Base-by-base conservation (phyloP, 2,888 invertebrate species). In the Bombylius discolor region DNA sequence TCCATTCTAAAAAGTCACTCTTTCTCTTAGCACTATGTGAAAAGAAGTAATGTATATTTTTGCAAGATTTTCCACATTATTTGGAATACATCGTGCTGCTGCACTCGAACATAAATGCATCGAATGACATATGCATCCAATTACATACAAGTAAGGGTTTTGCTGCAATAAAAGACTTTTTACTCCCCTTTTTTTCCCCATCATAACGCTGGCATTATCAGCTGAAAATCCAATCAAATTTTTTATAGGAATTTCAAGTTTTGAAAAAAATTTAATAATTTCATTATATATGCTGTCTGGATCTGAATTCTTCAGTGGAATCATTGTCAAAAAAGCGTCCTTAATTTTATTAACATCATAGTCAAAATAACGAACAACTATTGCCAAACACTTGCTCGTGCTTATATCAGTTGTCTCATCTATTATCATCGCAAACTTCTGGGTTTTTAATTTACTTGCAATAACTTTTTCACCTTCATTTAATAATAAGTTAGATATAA, bases 61-160 rank as follows among this genome's bases (percentile, higher is more conserved):
- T 58, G 32, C 60, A 33, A 66, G 59, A 46, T 59, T 51, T 57
- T 65, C 65, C 23, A 64, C 32, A 53, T 49, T 39, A 51, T 52
- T 57, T 32, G 65, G 64, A 45, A 65, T 49, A 59, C 62, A 62
- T 51, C 56, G 52, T 46, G 62, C 59, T 46, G 64, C 65, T 50
- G 59, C 60, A 13, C 65, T 64, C 34, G 65, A 55, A 52, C 64
- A 64, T 12, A 65, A 55, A 54, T 63, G 60, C 46, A 62, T 56
- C 14, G 62, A 61, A 58, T 65, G 66, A 47, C 64, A 65, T n/a
- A 61, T 58, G 57, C 64, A 65, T 47, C 62, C 63, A 45, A 62
- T 55, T 5, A 64, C 60, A 60, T 62, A 64, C 51, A 65, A 56
- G 49, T 62, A 52, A 34, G 64, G 62, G n/a, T 59, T 39, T 34